phyloP scores from a whole-genome alignment of 2,797 vertebrate species.

The Pantherophis alleghaniensis region DNA sequence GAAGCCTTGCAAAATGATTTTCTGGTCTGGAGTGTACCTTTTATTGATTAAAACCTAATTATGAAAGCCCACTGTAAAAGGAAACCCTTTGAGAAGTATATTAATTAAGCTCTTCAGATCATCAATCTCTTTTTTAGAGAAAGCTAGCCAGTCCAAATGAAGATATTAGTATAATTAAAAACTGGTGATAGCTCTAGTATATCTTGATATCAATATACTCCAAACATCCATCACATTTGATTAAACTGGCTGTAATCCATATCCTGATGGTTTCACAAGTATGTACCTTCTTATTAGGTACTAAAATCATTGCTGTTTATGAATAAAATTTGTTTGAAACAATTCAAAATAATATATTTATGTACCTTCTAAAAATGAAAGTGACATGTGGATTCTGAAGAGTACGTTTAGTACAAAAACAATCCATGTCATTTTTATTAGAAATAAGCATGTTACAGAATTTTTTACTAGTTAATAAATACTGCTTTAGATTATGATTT shows the following conservation, averaged over 20 bases:
- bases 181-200: not conserved
- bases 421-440: not conserved
- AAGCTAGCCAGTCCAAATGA: not conserved
- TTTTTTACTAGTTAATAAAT: not conserved
- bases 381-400: not conserved
- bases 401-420: not conserved
- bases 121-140: not conserved
- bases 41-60: not conserved
- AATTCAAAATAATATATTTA: not conserved
- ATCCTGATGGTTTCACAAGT: not conserved
- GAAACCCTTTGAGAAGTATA: not conserved
- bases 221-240: not conserved
- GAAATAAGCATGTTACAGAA: not conserved
- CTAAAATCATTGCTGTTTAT: not conserved
- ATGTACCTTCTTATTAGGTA: not conserved
- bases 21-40: not conserved
- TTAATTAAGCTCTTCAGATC: not conserved
- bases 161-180: not conserved
- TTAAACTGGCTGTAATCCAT: not conserved
- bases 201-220: not conserved
- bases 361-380: not conserved
- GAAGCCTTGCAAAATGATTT: not conserved
- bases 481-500: not conserved
- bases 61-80: not conserved
- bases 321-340: not conserved